Percentiles rank a stretch among this genome's conserved stretches.
Conservation (phyloP, 2,888 invertebrate genomes). For the Heliconius charithonia region DNA sequence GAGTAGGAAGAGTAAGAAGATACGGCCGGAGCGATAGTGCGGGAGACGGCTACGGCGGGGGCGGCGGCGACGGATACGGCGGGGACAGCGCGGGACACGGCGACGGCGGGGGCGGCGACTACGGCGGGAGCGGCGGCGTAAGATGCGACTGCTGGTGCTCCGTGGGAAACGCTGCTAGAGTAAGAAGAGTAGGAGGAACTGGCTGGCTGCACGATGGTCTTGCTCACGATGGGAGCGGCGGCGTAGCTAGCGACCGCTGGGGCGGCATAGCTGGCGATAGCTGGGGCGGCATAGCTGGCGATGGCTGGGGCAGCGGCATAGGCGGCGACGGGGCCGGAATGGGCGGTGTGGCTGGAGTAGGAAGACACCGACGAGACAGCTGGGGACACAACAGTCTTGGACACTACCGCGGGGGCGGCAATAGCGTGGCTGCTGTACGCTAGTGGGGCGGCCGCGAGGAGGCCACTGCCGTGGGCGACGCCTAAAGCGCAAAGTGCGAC, state of each 20-base stretch:
- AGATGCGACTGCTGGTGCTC: conserved; percentile 55
- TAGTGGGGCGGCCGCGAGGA: conserved; percentile 75
- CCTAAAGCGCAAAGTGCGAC: conserved; percentile 85
- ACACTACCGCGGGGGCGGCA: conserved; percentile 70
- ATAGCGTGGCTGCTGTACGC: conserved; percentile 76
- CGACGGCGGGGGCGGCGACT: conserved; percentile 49
- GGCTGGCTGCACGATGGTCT: conserved; percentile 53
- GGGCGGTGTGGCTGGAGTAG: conserved; percentile 58
- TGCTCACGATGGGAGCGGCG: conserved; percentile 56
- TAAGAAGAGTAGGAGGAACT: conserved; percentile 49
- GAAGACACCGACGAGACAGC: conserved; percentile 63
- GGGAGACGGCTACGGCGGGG: conserved; percentile 57
- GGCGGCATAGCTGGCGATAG: conserved; percentile 52
- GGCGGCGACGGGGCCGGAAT: conserved; percentile 54
- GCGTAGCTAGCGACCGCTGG: conserved; percentile 51
- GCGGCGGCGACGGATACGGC: conserved; percentile 56
- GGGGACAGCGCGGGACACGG: conserved; percentile 30
- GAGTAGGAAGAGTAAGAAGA: conserved; percentile 48
- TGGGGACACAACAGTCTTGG: conserved; percentile 70
- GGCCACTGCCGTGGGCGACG: conserved; percentile 82
- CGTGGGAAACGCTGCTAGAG: conserved; percentile 54
- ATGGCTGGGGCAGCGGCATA: conserved; percentile 67
- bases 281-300: conserved; percentile 48
- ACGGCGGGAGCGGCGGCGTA: conserved; percentile 52
- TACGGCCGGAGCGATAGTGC: conserved; percentile 56